Percentiles rank a stretch among this genome's conserved stretches.
These are phyloP conservation scores for Scylla paramamosain DNA, from an alignment of 1,140 invertebrate genomes.

Conservation along the genomic window DNA sequence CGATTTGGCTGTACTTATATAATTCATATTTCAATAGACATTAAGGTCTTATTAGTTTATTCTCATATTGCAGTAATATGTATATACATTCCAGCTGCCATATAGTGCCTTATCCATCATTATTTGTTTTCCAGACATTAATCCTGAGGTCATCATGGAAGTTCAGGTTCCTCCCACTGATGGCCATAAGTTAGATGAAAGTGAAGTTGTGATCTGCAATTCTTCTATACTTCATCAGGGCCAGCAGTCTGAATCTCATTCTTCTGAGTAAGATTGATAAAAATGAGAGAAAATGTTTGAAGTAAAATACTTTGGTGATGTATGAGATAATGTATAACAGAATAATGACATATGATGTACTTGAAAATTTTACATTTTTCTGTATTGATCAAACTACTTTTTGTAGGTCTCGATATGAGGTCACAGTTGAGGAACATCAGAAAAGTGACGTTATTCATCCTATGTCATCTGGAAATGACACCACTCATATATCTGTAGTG, in stretches of 20 bases:
- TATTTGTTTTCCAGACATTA: background rate
- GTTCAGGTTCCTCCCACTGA: conserved; percentile 74
- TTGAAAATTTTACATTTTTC: background rate
- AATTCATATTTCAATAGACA: too few species aligned
- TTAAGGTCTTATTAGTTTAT: too few species aligned
- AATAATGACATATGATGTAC: background rate
- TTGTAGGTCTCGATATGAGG: conserved; percentile 63
- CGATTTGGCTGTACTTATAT: too few species aligned
- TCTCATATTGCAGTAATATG: too few species aligned
- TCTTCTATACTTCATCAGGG: conserved; percentile 78
- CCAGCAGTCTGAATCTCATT: conserved; percentile 42
- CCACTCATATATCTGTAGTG: conserved; percentile 77
- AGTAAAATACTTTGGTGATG: background rate
- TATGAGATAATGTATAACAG: background rate
- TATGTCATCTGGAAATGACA: conserved; percentile 46
- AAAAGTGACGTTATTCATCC: conserved; percentile 49
- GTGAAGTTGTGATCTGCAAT: conserved; percentile 82
- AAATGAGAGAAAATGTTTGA: background rate
- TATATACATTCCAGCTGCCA: too few species aligned
- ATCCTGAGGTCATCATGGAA: conserved; percentile 39
- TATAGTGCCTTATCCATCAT: background rate
- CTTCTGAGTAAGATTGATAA: conserved; percentile 46
- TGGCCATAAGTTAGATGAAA: conserved; percentile 87
- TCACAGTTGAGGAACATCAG: conserved; percentile 62
- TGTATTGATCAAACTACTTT: background rate